Evolutionary conservation across 2,113 vertebrate species (phyloP).

Genomic region (Isichthys henryi): DNA sequence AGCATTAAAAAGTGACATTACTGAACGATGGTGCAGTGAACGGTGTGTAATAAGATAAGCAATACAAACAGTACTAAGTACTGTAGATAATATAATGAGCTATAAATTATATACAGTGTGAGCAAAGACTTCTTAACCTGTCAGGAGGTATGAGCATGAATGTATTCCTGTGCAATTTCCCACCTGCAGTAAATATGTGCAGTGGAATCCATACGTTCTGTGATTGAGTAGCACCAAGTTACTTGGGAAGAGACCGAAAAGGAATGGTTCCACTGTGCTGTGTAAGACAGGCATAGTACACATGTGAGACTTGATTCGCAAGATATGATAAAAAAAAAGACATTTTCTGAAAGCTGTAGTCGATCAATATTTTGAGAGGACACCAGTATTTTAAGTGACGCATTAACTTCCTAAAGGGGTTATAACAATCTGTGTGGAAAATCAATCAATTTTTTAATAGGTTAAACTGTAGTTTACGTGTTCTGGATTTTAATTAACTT

Average conservation of each 20-base stretch:
- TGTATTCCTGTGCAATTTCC: neutral
- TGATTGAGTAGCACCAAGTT: neutral
- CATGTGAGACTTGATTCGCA: neutral
- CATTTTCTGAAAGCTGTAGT: neutral
- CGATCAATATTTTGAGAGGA: too few relatives aligned
- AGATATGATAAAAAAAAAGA: neutral
- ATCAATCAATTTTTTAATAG: neutral
- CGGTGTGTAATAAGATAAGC: neutral
- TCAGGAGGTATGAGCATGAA: neutral
- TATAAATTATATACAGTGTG: neutral
- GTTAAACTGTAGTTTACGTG: neutral
- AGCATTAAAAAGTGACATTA: neutral
- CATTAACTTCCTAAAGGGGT: too few relatives aligned
- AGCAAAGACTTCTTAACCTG: neutral
- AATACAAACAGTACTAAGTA: neutral
- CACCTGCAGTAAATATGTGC: neutral
- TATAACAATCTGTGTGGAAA: too few relatives aligned
- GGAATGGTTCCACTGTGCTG: neutral
- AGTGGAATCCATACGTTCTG: neutral
- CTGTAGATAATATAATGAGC: neutral
- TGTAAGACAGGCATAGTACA: neutral
- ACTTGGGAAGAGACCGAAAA: neutral
- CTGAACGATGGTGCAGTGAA: neutral
- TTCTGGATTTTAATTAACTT: neutral
- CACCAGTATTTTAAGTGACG: too few relatives aligned